Percentiles rank a stretch among this genome's conserved stretches.
phyloP scores from a whole-genome alignment of 1,140 invertebrate species.

The Heliconius nattereri region DNA sequence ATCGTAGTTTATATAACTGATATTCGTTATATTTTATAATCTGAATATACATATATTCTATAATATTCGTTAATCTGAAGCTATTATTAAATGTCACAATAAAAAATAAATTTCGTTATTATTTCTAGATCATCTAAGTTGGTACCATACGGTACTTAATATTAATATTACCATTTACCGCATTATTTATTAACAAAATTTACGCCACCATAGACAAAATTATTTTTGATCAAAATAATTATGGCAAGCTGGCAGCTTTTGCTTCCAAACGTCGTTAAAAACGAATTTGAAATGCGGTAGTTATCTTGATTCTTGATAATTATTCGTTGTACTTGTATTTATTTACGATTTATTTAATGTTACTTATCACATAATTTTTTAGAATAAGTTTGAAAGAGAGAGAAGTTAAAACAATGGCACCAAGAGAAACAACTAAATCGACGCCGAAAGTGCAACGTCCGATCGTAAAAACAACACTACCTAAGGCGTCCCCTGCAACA shows the following conservation, averaged over 20 bases:
- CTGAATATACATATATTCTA: too few species aligned
- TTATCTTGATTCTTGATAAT: not conserved
- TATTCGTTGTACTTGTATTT: constrained; percentile 2
- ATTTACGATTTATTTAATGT: not conserved
- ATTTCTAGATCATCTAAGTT: too few species aligned
- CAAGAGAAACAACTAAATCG: constrained; percentile 56
- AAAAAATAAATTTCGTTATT: too few species aligned
- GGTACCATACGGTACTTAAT: too few species aligned
- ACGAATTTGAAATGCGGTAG: constrained; percentile 10
- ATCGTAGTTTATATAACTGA: too few species aligned
- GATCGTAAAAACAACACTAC: constrained; percentile 41
- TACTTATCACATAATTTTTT: not conserved
- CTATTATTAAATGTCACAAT: too few species aligned
- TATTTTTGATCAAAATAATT: not conserved
- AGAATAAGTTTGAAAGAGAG: constrained; percentile 5
- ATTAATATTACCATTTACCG: too few species aligned
- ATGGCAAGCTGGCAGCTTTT: not conserved
- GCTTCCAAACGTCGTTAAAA: not conserved
- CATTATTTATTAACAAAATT: too few species aligned
- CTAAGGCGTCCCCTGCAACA: constrained; percentile 45
- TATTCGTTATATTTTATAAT: too few species aligned
- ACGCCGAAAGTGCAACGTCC: constrained; percentile 54
- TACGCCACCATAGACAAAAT: too few species aligned
- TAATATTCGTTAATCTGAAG: too few species aligned
- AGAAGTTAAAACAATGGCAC: constrained; percentile 49